Base-by-base conservation (phyloP, 2,797 vertebrate species). In the Clarias fuscus region DNA sequence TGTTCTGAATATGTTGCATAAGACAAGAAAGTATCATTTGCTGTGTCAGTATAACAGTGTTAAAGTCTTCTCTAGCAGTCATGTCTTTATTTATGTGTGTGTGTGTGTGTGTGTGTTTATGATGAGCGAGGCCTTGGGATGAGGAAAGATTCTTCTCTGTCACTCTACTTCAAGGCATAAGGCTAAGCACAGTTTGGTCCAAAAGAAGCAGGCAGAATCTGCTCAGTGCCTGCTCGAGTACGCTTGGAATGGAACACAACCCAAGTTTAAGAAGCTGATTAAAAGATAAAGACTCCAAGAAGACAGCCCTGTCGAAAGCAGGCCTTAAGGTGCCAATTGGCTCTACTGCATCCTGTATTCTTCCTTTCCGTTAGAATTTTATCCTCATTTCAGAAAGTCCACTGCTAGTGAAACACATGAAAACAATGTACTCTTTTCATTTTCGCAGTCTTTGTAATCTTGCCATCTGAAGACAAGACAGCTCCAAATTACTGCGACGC, bases 241-340 rank as follows among this genome's bases (percentile, higher is more conserved):
- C 85, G 85, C 84, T 85, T 61, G 43, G 84, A 85, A 88, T 86
- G 87, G 87, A 85, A 88, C 86, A 59, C 82, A 82, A 84, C 78
- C 86, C 77, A 84, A 80, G 84, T 82, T 73, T 76, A 86, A 85
- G 80, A 85, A 62, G 77, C 86, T 91, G 91, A 91, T 91, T 91
- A 91, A 91, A 91, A 91, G 91, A 91, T 88, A 88, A 82, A 84
- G 87, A 89, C 84, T 86, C 78, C 87, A 88, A 89, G 83, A 79
- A 56, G 87, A 86, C 84, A 84, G 83, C 89, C 84, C 80, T 82
- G 83, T 86, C 82, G 86, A 85, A 85, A 72, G 40, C 83, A 84
- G 87, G 84, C 89, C 89, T 89, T 84, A 89, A 88, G 83, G 53
- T 88, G 88, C 89, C 90, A 91, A 87, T 86, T 86, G 89, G 87